Evolutionary conservation across 2,888 invertebrate genomes (phyloP), one percentile per base, ranked within the genome.

Genomic region (Epistrophe eligans): DNA sequence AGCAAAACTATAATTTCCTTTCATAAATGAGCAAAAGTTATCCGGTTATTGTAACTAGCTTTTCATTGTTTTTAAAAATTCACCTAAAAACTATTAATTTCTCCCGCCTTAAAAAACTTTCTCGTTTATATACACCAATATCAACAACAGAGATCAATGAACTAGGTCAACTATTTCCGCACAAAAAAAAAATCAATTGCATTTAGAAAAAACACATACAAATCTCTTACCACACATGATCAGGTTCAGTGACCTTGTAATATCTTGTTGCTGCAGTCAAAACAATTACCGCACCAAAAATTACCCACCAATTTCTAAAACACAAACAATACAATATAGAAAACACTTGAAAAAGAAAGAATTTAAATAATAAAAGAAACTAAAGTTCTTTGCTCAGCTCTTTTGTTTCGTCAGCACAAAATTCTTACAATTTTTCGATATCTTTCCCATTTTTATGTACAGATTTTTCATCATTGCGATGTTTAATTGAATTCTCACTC

Each of bases 231-330:
- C 98, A 99, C 35, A 99, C 97, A 95, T 98, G 98, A 93, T 97
- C 96, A 3, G 99, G 99, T 91, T 97, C 96, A 28, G 96, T 94
- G 52, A 99, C 97, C 94, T 97, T 98, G 91, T 98, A 96, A 92
- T 97, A 97, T 90, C 98, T 94, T 11, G 98, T 98, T 40, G 94
- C 93, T 89, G 95, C 93, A 43, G 98, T 96, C 62, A 96, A 93
- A 35, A 95, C 90, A 88, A 96, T 93, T 80, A 98, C 93, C 43
- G 94, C 89, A 38, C 93, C 93, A 92, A 98, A 96, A 52, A 95
- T 91, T 0, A 95, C 89, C 96, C 96, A 96, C 96, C 96, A 95
- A 79, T 92, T 91, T 79, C 92, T 92, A 83, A 66, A 70, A 67
- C 8, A 67, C 19, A 38, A 2, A 48, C 24, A 15, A 40, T 24